Evolutionary conservation across 2,888 invertebrate genomes (phyloP).

Genomic region (Xanthia togata): DNA sequence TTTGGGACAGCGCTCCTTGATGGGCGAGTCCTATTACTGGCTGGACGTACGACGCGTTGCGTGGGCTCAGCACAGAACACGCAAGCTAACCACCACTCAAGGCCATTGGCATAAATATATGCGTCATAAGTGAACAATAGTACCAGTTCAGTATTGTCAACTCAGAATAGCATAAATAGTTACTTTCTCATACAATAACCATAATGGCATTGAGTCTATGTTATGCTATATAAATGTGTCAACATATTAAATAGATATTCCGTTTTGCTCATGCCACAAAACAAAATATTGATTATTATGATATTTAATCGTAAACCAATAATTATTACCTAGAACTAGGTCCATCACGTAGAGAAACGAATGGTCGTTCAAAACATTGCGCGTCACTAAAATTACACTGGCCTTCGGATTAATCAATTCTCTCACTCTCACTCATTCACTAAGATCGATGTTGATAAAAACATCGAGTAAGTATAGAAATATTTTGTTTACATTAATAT

Average conservation of each 20-base stretch:
- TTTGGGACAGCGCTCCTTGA: too few species aligned
- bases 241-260: background rate
- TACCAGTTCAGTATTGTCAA: background rate
- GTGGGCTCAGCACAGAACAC: too few species aligned
- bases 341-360: too few species aligned
- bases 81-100: too few species aligned
- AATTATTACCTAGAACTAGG: too few species aligned
- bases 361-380: background rate
- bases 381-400: too few species aligned
- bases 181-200: background rate
- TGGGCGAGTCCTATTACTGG: too few species aligned
- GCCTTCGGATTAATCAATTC: background rate
- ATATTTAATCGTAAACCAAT: background rate
- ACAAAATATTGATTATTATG: background rate
- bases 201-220: background rate
- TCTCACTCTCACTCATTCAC: background rate
- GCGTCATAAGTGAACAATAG: background rate
- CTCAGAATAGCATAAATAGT: background rate
- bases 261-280: background rate
- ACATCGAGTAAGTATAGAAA: background rate
- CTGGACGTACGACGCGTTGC: too few species aligned
- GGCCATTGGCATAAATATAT: too few species aligned
- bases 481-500: constrained; percentile 3
- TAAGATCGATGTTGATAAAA: constrained; percentile 10
- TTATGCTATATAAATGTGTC: background rate